These are phyloP conservation scores for Corythornis cristatus DNA, from an alignment of 2,113 vertebrate genomes.

Conservation along the genomic window DNA sequence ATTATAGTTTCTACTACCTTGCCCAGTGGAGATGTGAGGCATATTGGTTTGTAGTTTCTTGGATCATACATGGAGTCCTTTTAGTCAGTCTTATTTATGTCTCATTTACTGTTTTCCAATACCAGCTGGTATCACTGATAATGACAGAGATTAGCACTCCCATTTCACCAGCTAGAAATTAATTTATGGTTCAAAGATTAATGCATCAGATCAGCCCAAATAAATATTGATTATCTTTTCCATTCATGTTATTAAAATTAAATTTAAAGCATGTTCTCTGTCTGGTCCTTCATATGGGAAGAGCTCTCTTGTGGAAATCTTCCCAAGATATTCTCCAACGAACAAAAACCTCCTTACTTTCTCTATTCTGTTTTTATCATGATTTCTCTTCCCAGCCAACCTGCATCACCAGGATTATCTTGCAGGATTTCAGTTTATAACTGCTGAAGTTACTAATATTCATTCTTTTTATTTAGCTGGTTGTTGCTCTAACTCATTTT, in stretches of 20 bases:
- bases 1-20: neutral
- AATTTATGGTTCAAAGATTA: neutral
- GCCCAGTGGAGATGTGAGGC: neutral
- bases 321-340: neutral
- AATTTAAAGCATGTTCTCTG: neutral
- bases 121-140: neutral
- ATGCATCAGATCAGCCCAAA: neutral
- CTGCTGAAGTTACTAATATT: neutral
- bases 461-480: neutral
- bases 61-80: neutral
- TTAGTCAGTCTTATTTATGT: neutral
- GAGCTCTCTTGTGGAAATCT: neutral
- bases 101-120: neutral
- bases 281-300: neutral
- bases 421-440: neutral
- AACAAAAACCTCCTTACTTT: neutral
- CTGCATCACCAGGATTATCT: neutral
- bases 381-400: neutral
- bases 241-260: neutral
- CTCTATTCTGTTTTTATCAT: neutral
- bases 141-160: neutral
- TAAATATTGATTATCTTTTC: neutral
- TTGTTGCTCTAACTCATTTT: neutral
- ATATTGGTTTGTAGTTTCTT: neutral
- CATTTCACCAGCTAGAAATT: neutral